Conservation (phyloP, 2,113 vertebrate genomes). For the Rhadina sibilatrix region DNA sequence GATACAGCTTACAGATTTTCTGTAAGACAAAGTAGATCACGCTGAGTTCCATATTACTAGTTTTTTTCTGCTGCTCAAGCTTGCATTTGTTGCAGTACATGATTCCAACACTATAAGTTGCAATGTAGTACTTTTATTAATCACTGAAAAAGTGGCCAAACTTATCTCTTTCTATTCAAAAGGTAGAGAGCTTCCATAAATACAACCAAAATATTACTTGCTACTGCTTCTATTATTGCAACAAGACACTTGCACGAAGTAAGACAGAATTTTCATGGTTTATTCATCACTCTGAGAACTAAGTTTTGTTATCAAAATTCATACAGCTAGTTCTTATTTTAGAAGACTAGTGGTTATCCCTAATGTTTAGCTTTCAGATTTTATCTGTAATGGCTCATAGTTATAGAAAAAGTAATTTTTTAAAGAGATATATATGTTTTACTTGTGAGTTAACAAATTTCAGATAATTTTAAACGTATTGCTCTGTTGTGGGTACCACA, state of each 20-base stretch:
- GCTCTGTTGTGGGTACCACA: background rate
- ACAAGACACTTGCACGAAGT: background rate
- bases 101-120: background rate
- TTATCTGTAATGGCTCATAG: background rate
- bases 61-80: background rate
- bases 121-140: background rate
- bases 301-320: background rate
- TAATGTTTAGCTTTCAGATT: background rate
- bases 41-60: background rate
- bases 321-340: background rate
- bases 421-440: background rate
- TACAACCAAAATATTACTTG: background rate
- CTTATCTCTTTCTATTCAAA: background rate
- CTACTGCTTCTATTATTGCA: background rate
- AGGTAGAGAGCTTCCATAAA: background rate
- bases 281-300: background rate
- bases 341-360: background rate
- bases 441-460: background rate
- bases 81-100: background rate
- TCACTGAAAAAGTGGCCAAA: background rate
- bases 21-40: background rate
- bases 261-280: background rate
- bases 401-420: background rate
- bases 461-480: background rate
- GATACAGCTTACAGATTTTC: background rate